These are phyloP conservation scores for Corythornis leucogaster DNA, from an alignment of 2,797 vertebrate species.

Conservation along the genomic window DNA sequence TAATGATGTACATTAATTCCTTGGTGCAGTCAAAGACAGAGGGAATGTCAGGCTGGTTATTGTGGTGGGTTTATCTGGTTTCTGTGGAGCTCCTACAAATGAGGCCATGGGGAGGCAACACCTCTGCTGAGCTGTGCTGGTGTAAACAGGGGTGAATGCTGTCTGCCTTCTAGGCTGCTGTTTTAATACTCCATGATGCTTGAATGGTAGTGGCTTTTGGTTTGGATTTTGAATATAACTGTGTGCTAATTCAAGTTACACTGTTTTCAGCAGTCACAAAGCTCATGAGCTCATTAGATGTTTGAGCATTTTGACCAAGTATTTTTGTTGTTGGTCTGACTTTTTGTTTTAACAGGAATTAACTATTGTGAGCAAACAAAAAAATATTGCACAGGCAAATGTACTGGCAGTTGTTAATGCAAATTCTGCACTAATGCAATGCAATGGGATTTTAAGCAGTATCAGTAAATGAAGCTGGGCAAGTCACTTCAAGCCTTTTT, in stretches of 20 bases:
- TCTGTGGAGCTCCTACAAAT: slow-evolving; percentile 22
- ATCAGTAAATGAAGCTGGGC: neutral
- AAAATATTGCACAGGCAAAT: neutral
- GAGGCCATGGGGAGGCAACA: neutral
- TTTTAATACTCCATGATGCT: neutral
- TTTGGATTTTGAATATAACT: neutral
- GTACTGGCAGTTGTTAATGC: neutral
- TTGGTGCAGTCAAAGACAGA: neutral
- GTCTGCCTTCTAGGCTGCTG: neutral
- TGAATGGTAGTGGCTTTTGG: neutral
- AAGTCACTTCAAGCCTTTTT: neutral
- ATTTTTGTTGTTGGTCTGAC: neutral
- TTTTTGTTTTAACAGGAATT: neutral
- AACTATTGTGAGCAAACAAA: neutral
- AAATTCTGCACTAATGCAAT: neutral
- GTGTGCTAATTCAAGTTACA: slow-evolving; percentile 8
- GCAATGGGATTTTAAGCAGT: neutral
- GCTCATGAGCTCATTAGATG: neutral
- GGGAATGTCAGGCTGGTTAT: slow-evolving; percentile 15
- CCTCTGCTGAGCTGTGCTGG: neutral
- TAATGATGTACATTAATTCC: slow-evolving; percentile 61
- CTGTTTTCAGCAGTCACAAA: neutral
- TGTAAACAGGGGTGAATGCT: neutral
- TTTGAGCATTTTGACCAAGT: neutral
- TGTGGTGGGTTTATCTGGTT: slow-evolving; percentile 10